Evolutionary conservation across 2,113 vertebrate genomes (phyloP).

Genomic region (Pycnonotus jocosus): DNA sequence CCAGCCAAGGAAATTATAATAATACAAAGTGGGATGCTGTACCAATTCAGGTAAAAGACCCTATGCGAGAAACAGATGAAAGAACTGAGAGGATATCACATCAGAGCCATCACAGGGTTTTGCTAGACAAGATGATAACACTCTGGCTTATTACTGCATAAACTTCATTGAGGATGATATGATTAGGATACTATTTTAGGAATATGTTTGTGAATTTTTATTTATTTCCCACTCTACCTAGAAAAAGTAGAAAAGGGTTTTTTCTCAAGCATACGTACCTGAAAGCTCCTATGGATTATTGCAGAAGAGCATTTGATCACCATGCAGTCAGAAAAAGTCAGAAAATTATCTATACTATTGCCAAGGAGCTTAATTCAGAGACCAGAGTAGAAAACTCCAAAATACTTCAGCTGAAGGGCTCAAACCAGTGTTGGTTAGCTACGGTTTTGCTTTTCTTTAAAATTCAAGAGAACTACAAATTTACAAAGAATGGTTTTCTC

Average conservation of each 20-base stretch:
- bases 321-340: not conserved
- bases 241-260: not conserved
- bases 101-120: not conserved
- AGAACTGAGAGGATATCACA: rapidly evolving
- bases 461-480: not conserved
- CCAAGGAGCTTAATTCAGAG: rapidly evolving
- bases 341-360: not conserved
- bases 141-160: not conserved
- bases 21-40: not conserved
- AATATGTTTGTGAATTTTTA: not conserved
- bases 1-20: not conserved
- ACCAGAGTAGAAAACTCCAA: not conserved
- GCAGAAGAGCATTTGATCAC: not conserved
- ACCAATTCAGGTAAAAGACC: not conserved
- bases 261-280: not conserved
- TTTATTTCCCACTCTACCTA: not conserved
- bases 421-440: not conserved
- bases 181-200: not conserved
- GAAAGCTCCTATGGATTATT: not conserved
- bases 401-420: not conserved
- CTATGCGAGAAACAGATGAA: not conserved
- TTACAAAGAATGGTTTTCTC: not conserved
- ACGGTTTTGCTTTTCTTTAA: not conserved
- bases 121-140: not conserved
- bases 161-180: not conserved